phyloP scores from a whole-genome alignment of 2,113 vertebrate species.

The Struthidea cinerea region DNA sequence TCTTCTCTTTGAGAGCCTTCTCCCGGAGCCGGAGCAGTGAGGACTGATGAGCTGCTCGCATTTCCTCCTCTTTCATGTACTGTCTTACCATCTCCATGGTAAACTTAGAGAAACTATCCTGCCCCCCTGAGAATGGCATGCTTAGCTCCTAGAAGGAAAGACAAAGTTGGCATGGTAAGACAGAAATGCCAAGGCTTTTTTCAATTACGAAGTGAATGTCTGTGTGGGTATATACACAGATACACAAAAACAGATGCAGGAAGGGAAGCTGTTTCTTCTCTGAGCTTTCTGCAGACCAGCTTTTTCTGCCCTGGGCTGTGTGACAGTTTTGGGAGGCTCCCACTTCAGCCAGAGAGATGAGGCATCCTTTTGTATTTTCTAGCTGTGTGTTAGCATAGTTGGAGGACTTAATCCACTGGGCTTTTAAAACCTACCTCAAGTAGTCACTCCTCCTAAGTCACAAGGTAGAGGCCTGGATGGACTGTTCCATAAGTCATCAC shows the following conservation, averaged over 20 bases:
- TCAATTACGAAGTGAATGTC: not conserved
- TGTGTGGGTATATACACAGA: not conserved
- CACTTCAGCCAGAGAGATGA: not conserved
- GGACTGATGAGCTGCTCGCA: slow-evolving; percentile 91
- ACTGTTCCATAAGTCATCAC: not conserved
- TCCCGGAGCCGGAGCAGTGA: slow-evolving; percentile 90
- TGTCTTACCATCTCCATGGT: slow-evolving; percentile 98
- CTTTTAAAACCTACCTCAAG: not conserved
- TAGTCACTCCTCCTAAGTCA: not conserved
- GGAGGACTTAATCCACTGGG: not conserved
- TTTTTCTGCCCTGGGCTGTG: not conserved
- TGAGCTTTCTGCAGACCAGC: not conserved
- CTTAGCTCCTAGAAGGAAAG: slow-evolving; percentile 74
- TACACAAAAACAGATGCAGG: not conserved
- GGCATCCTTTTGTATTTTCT: not conserved
- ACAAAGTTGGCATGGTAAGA: not conserved
- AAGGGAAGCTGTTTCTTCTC: not conserved
- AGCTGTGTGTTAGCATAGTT: not conserved
- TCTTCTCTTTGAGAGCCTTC: slow-evolving; percentile 95
- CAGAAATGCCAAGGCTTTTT: not conserved
- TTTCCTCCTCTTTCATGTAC: slow-evolving; percentile 96
- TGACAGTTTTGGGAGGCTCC: not conserved
- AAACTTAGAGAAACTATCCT: slow-evolving; percentile 94
- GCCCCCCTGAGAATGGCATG: slow-evolving; percentile 87
- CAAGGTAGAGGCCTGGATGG: not conserved